Evolutionary conservation across 2,888 invertebrate genomes (phyloP).

Genomic region (Ischnura elegans): DNA sequence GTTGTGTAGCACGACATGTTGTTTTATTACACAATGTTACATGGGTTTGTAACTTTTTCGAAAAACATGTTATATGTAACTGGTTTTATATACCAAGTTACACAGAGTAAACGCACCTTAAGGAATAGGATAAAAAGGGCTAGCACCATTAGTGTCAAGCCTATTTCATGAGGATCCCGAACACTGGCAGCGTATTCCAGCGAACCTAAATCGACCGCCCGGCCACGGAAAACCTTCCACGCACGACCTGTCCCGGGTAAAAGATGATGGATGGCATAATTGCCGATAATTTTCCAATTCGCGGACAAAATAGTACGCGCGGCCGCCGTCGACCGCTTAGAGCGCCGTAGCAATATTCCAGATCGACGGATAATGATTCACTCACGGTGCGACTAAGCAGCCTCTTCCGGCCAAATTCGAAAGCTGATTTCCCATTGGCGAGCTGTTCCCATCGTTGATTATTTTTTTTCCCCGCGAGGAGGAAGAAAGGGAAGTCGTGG

Average conservation of each 20-base stretch:
- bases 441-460: not conserved
- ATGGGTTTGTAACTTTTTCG: too few species aligned
- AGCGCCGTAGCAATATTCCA: not conserved
- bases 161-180: too few species aligned
- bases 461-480: not conserved
- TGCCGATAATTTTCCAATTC: slow-evolving; percentile 6
- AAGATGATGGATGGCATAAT: slow-evolving; percentile 61
- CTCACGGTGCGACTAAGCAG: not conserved
- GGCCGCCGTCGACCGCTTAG: not conserved
- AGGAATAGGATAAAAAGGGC: too few species aligned
- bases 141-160: too few species aligned
- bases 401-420: not conserved
- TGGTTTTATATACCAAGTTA: too few species aligned
- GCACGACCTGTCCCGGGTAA: slow-evolving; percentile 17
- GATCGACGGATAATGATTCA: slow-evolving; percentile 3
- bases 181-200: too few species aligned
- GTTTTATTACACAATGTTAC: too few species aligned
- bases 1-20: too few species aligned
- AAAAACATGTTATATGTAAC: too few species aligned
- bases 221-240: not conserved
- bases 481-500: too few species aligned
- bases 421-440: slow-evolving; percentile 1
- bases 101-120: too few species aligned
- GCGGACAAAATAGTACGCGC: not conserved
- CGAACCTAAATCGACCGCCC: too few species aligned